Percentiles rank a stretch among this genome's conserved stretches.
Conservation (phyloP, 2,797 vertebrate genomes). For the Setipinna tenuifilis region DNA sequence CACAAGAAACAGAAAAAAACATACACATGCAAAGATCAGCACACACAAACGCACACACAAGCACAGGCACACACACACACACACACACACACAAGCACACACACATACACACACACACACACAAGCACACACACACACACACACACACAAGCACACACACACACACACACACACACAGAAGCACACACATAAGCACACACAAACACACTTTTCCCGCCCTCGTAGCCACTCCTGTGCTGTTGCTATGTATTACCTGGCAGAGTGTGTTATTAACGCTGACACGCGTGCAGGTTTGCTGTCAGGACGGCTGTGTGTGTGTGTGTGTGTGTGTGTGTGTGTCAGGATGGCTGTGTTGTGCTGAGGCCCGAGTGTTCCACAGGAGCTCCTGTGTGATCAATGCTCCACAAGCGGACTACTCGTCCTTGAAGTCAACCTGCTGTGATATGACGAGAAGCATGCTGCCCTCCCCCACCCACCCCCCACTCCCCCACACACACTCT, state of each 20-base stretch:
- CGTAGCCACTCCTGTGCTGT: background rate
- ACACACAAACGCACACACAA: background rate
- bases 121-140: background rate
- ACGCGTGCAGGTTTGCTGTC: background rate
- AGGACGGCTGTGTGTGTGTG: background rate
- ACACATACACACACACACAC: background rate
- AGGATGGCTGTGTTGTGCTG: background rate
- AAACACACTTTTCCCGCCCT: background rate
- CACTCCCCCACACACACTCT: background rate
- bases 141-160: constrained; percentile 1
- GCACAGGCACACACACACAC: background rate
- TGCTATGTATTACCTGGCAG: background rate
- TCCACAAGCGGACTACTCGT: background rate
- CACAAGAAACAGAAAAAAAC: background rate
- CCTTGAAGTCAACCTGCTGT: constrained; percentile 14
- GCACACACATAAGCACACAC: background rate
- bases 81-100: background rate
- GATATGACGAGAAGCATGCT: background rate
- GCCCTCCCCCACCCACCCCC: background rate
- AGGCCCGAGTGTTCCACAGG: background rate
- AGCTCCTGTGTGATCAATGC: constrained; percentile 1
- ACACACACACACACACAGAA: background rate
- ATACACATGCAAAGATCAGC: constrained; percentile 20
- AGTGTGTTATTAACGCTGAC: background rate
- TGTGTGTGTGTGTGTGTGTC: no score